These are phyloP conservation scores for Ormyrus pomaceus DNA, from an alignment of 2,888 invertebrate genomes.

Conservation along the genomic window DNA sequence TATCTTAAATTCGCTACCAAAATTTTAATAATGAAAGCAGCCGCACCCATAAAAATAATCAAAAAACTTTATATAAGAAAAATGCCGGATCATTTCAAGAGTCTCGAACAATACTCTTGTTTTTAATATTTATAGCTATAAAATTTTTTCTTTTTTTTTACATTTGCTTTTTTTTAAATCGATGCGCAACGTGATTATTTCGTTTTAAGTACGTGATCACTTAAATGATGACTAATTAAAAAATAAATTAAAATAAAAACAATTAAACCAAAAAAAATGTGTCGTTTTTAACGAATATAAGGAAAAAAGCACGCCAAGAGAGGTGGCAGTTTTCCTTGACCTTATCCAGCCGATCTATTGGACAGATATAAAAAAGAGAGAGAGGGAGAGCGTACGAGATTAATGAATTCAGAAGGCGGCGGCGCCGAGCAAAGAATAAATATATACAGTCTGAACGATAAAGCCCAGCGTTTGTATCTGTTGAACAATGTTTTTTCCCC, in stretches of 20 bases:
- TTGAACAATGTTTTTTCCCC: neutral
- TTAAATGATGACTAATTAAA: conserved; percentile 1
- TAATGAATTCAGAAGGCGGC: neutral
- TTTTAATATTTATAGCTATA: conserved; percentile 4
- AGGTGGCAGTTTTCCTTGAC: conserved; percentile 39
- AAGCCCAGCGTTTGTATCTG: neutral
- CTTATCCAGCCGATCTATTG: conserved; percentile 31
- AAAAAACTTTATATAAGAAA: conserved; percentile 33
- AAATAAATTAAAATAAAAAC: conserved; percentile 22
- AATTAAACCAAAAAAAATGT: no score
- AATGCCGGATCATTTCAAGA: neutral
- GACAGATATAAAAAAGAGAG: neutral
- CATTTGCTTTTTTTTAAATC: conserved; percentile 23
- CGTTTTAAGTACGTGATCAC: neutral
- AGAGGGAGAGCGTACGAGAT: neutral
- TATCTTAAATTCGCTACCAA: conserved; percentile 22
- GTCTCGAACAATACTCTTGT: conserved; percentile 5
- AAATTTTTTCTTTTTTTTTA: neutral
- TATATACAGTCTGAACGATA: neutral
- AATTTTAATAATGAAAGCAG: conserved; percentile 14
- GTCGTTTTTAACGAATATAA: neutral
- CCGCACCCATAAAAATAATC: conserved; percentile 28
- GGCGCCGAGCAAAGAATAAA: neutral
- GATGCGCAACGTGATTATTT: conserved; percentile 1
- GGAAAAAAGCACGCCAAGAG: neutral